Percentiles rank a stretch among this genome's conserved stretches.
Conservation (phyloP, 92 coral and sea anemone genomes). For the Palythoa grandis region DNA sequence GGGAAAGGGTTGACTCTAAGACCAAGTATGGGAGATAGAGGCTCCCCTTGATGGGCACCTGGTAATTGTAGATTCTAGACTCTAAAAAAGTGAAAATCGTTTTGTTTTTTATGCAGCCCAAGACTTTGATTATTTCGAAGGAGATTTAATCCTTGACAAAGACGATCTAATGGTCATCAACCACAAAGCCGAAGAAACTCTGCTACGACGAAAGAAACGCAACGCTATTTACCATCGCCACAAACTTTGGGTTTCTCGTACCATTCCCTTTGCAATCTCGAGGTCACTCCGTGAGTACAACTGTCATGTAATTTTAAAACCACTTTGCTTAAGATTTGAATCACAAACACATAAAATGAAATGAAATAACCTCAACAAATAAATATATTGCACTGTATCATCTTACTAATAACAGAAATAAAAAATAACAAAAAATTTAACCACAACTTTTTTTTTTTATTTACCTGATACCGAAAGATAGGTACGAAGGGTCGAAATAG, state of each 20-base stretch:
- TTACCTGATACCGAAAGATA: no score
- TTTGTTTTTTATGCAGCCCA: not conserved
- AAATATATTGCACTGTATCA: no score
- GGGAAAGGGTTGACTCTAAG: no score
- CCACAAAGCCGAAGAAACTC: constrained; percentile 27
- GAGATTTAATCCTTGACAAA: constrained; percentile 26
- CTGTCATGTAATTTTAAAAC: not conserved
- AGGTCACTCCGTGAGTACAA: constrained; percentile 28
- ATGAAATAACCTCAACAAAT: no score
- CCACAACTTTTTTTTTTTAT: no score
- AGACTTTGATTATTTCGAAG: constrained; percentile 31
- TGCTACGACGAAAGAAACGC: constrained; percentile 39
- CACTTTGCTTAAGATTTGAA: not conserved
- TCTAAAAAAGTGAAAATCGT: not conserved
- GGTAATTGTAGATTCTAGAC: not conserved
- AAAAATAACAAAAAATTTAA: no score
- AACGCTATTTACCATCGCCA: constrained; percentile 24
- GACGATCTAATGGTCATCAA: constrained; percentile 15
- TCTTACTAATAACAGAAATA: no score
- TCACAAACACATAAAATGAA: not conserved
- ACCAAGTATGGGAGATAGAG: no score
- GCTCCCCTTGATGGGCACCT: no score
- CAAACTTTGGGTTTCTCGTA: constrained; percentile 37
- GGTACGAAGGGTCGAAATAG: no score
- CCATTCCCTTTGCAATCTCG: constrained; percentile 33